A percentile compares a stretch with the other conserved stretches of the same genome.
Evolutionary conservation across 2,113 vertebrate genomes (phyloP).

Genomic region (Erythrocercus mccallii): DNA sequence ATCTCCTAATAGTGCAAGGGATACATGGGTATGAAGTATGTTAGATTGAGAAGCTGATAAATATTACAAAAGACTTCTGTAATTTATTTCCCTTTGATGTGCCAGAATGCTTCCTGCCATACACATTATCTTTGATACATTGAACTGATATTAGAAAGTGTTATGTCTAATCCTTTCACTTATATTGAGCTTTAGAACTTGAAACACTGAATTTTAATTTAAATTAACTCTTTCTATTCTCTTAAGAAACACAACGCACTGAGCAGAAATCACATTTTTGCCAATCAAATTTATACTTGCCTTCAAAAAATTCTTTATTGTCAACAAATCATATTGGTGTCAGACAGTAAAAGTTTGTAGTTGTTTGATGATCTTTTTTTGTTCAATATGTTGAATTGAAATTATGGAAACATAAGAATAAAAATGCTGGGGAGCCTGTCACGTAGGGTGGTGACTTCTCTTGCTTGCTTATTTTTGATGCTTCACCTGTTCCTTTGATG

Average conservation of each 20-base stretch:
- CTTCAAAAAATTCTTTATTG: background rate
- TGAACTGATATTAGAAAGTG: conserved; percentile 24
- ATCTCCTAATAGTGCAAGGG: background rate
- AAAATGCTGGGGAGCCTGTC: background rate
- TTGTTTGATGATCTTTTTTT: background rate
- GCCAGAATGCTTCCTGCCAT: background rate
- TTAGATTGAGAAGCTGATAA: conserved; percentile 17
- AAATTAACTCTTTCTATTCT: background rate
- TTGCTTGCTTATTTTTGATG: background rate
- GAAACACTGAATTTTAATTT: conserved; percentile 25
- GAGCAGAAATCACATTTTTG: conserved; percentile 9
- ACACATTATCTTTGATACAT: background rate
- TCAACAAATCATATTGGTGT: background rate
- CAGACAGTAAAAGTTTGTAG: background rate
- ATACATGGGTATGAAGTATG: background rate
- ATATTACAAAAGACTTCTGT: background rate
- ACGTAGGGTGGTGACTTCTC: background rate
- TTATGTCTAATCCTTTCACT: conserved; percentile 46
- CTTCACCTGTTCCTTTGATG: background rate
- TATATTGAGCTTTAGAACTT: conserved; percentile 34
- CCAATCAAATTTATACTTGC: background rate
- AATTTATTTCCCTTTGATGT: conserved; percentile 33
- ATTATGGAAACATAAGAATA: background rate
- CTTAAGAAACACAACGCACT: background rate
- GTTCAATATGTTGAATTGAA: background rate